phyloP scores from a whole-genome alignment of 2,113 vertebrate species.

The Grus americana region DNA sequence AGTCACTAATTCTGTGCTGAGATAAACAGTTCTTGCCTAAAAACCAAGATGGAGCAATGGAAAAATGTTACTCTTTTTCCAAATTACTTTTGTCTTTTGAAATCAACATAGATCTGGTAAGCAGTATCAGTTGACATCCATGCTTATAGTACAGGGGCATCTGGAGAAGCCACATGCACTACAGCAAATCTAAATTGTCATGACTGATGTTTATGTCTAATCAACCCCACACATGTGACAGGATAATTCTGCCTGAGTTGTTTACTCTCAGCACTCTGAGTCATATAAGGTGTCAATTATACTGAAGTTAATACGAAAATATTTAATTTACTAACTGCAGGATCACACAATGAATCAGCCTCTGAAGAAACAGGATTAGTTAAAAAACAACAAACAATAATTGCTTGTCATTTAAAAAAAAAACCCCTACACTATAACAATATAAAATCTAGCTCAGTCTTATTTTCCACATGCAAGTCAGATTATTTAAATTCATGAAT shows the following conservation, averaged over 20 bases:
- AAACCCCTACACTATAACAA: not conserved
- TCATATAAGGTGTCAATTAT: slow-evolving; percentile 21
- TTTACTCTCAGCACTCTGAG: slow-evolving; percentile 24
- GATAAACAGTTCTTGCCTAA: not conserved
- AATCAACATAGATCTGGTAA: not conserved
- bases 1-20: not conserved
- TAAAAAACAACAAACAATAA: slow-evolving; percentile 1
- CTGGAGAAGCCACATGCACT: not conserved
- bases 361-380: slow-evolving; percentile 23
- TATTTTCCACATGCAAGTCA: not conserved
- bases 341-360: not conserved
- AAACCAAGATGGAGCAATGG: not conserved
- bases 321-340: slow-evolving; percentile 18
- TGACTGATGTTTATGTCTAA: not conserved
- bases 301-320: slow-evolving; percentile 4
- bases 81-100: not conserved
- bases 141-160: not conserved
- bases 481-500: slow-evolving; percentile 71
- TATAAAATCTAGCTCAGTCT: not conserved
- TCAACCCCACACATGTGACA: not conserved
- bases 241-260: not conserved
- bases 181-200: not conserved
- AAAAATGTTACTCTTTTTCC: not conserved
- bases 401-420: not conserved
- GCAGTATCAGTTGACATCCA: not conserved